phyloP scores from a whole-genome alignment of 23 tunicate species.

The Ascidia mentula region DNA sequence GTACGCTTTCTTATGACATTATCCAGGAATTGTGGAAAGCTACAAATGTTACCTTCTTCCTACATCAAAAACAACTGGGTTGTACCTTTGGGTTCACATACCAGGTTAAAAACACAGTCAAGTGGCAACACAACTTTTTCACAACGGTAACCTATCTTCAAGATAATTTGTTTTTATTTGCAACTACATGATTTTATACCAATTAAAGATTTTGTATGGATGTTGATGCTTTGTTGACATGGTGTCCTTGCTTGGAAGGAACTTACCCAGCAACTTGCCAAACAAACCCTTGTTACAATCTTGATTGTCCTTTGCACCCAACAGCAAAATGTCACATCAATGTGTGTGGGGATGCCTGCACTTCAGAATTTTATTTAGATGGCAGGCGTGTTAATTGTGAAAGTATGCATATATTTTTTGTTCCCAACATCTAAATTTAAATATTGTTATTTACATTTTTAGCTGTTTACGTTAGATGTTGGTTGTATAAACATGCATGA shows the following conservation, averaged over 20 bases:
- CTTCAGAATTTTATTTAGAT: constrained; percentile 58
- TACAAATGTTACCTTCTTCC: constrained; percentile 13
- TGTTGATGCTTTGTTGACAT: constrained; percentile 75
- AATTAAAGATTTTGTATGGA: constrained; percentile 76
- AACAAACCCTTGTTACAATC: constrained; percentile 68
- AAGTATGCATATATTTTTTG: no score
- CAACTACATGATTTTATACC: background rate
- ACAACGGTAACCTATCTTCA: background rate
- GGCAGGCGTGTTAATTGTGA: constrained; percentile 87
- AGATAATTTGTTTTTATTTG: background rate
- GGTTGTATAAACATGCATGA: no score
- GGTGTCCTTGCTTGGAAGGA: constrained; percentile 90
- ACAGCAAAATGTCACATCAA: constrained; percentile 71
- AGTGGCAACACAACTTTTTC: background rate
- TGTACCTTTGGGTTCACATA: background rate
- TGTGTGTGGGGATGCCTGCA: constrained; percentile 62
- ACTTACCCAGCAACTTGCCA: constrained; percentile 69
- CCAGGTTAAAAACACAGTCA: background rate
- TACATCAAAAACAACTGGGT: constrained; percentile 32
- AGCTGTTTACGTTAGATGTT: no score
- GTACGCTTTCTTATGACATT: constrained; percentile 45
- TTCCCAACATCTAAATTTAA: no score
- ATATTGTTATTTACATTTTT: no score
- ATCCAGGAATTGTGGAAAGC: constrained; percentile 44
- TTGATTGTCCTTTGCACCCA: constrained; percentile 62